These are phyloP conservation scores for Micronycteris hirsuta DNA, from an alignment of 2,113 vertebrate genomes.

Conservation along the genomic window DNA sequence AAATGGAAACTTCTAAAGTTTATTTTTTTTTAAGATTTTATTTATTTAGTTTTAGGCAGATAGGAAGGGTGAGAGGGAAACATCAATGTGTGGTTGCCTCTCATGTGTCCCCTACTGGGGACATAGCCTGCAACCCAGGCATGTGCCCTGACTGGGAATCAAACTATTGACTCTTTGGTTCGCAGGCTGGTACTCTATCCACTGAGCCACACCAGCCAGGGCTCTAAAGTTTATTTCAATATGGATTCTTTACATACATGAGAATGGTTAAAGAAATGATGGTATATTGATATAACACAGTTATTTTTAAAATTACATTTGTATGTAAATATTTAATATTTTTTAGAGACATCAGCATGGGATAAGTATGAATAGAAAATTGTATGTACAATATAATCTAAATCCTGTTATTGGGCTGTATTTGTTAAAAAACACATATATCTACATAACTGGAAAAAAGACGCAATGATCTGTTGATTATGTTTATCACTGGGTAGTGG, in stretches of 20 bases:
- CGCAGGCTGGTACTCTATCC: too few species aligned
- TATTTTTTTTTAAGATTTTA: not conserved
- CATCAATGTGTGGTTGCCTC: too few species aligned
- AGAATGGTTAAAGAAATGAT: not conserved
- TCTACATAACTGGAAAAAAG: not conserved
- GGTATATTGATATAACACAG: not conserved
- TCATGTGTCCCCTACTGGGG: too few species aligned
- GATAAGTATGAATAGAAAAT: not conserved
- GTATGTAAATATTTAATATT: not conserved
- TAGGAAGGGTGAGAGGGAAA: too few species aligned
- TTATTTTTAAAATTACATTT: not conserved
- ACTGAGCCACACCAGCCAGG: too few species aligned
- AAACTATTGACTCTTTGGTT: too few species aligned
- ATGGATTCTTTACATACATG: not conserved
- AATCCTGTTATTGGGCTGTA: not conserved
- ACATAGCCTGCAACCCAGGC: too few species aligned
- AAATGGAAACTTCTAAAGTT: not conserved
- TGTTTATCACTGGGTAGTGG: not conserved
- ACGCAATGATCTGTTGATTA: not conserved
- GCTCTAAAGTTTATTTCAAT: constrained; percentile 5
- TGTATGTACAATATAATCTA: not conserved
- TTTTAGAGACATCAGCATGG: not conserved
- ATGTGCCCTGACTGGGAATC: too few species aligned
- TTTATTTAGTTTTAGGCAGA: too few species aligned
- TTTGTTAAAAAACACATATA: not conserved